Evolutionary conservation across 2,888 invertebrate genomes (phyloP).

Genomic region (Synergus gifuensis): DNA sequence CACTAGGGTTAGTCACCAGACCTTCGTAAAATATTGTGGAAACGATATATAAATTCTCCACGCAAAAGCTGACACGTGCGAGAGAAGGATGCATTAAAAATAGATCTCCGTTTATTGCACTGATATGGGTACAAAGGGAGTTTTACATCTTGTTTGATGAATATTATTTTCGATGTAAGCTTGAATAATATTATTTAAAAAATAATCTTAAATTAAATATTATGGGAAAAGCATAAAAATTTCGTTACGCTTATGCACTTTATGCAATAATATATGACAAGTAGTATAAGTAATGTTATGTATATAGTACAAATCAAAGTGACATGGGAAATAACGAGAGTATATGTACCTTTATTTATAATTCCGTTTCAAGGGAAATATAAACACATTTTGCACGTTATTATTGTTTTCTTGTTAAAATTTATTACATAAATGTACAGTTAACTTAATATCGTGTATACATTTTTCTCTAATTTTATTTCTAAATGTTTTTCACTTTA

Average conservation of each 20-base stretch:
- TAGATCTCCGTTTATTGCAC: slow-evolving; percentile 2
- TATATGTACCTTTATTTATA: neutral
- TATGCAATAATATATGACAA: neutral
- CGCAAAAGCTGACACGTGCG: neutral
- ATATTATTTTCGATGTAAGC: neutral
- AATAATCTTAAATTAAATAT: neutral
- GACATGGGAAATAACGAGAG: neutral
- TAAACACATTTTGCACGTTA: neutral
- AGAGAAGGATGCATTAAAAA: neutral
- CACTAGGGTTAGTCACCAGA: neutral
- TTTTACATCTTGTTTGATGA: neutral
- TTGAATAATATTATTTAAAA: neutral
- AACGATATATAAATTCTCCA: neutral
- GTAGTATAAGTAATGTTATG: neutral
- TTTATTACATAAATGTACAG: neutral
- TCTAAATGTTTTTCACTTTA: neutral
- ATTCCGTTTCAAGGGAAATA: neutral
- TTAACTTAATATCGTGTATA: neutral
- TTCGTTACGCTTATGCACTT: neutral
- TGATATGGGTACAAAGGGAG: neutral
- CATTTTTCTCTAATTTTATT: neutral
- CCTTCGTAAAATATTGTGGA: neutral
- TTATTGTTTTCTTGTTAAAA: neutral
- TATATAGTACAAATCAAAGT: neutral
- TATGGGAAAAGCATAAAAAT: neutral